Conservation (phyloP, 2,797 vertebrate species). For the Saxicola maurus region DNA sequence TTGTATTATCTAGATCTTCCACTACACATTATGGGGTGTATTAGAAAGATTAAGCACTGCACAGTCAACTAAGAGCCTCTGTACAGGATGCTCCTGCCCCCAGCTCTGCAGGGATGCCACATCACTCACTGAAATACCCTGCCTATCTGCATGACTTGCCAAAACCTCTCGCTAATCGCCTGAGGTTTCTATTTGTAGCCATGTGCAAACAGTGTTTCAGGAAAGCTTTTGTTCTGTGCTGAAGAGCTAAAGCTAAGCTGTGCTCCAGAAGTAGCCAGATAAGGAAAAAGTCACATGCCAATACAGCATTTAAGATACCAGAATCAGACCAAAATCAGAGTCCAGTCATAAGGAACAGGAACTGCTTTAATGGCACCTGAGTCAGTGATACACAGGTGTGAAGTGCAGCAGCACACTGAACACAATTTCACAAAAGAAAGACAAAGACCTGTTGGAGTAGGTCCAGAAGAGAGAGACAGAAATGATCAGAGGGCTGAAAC, state of each 20-base stretch:
- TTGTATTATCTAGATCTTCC: constrained; percentile 30
- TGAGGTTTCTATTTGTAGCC: constrained; percentile 1
- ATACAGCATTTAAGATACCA: not conserved
- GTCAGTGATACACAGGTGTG: not conserved
- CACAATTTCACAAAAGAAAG: not conserved
- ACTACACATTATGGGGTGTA: constrained; percentile 9
- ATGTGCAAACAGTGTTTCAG: not conserved
- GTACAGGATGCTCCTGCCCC: not conserved
- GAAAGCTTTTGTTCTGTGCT: not conserved
- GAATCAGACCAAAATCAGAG: not conserved
- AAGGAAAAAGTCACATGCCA: not conserved
- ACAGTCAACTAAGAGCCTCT: not conserved
- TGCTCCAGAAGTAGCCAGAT: not conserved
- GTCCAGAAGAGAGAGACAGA: not conserved
- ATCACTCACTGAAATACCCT: not conserved
- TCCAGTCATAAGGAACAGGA: not conserved
- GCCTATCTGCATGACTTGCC: not conserved
- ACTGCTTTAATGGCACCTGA: not conserved
- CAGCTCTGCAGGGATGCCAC: not conserved
- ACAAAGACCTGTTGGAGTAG: not conserved
- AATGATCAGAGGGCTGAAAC: not conserved
- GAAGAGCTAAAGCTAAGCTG: not conserved
- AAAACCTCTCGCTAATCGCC: constrained; percentile 17
- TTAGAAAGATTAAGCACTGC: constrained; percentile 11
- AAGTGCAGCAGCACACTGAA: not conserved